A percentile compares a stretch with the other conserved stretches of the same genome.
phyloP scores from a whole-genome alignment of 2,888 invertebrate species.

The Neuroscelio doddi region DNA sequence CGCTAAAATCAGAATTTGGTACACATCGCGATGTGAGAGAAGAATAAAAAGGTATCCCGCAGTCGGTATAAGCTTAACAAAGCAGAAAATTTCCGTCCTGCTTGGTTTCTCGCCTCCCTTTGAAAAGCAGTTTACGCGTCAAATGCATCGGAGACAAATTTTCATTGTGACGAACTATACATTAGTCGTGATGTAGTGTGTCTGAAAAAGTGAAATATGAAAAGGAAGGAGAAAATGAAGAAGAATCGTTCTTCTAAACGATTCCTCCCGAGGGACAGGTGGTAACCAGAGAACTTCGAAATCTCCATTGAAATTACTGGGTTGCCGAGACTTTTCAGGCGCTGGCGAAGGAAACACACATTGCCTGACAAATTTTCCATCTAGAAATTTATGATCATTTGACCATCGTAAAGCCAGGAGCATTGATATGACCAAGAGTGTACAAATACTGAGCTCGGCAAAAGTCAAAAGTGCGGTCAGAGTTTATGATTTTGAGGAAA shows the following conservation, averaged over 20 bases:
- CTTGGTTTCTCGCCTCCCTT: constrained; percentile 26
- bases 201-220: constrained; percentile 12
- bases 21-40: constrained; percentile 3
- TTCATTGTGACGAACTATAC: constrained; percentile 60
- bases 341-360: constrained; percentile 22
- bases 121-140: constrained; percentile 67
- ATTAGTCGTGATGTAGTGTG: constrained; percentile 40
- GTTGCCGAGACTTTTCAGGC: constrained; percentile 34
- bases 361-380: constrained; percentile 65
- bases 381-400: constrained; percentile 59
- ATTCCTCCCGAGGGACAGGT: constrained; percentile 62
- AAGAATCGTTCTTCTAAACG: constrained; percentile 46
- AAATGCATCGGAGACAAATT: constrained; percentile 69
- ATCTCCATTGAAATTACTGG: constrained; percentile 47
- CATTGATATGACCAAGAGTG: neutral
- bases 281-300: constrained; percentile 56
- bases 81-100: constrained; percentile 63
- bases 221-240: constrained; percentile 26
- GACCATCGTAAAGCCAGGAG: constrained; percentile 7
- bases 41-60: constrained; percentile 18
- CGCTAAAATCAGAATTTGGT: constrained; percentile 10
- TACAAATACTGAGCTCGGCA: constrained; percentile 7
- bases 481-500: constrained; percentile 34
- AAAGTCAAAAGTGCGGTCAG: constrained; percentile 23
- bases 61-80: constrained; percentile 56